Percentiles rank a stretch among this genome's conserved stretches.
Conservation (phyloP, 2,797 vertebrate genomes). For the Brachymystax lenok region DNA sequence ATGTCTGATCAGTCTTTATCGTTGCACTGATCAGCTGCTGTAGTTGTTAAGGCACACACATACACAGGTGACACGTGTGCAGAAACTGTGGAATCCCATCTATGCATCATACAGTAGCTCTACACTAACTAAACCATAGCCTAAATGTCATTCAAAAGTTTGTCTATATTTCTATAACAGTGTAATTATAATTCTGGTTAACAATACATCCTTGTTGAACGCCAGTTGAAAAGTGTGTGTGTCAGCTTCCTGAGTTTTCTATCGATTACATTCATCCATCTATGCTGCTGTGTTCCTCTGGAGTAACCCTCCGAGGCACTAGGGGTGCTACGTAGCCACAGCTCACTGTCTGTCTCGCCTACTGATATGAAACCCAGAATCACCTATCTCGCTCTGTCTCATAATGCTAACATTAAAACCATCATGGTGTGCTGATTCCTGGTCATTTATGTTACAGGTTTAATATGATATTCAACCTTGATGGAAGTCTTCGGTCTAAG, state of each 20-base stretch:
- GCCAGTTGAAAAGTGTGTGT: not conserved
- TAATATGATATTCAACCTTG: not conserved
- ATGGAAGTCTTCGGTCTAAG: not conserved
- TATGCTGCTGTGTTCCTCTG: slow-evolving; percentile 17
- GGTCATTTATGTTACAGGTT: not conserved
- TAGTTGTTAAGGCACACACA: slow-evolving; percentile 52
- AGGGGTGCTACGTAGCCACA: not conserved
- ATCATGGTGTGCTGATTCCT: not conserved
- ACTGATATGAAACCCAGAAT: not conserved
- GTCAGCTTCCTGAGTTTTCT: slow-evolving; percentile 53
- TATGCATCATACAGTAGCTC: not conserved
- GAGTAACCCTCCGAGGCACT: slow-evolving; percentile 7
- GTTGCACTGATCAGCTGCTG: slow-evolving; percentile 35
- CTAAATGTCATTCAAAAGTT: not conserved
- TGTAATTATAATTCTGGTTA: slow-evolving; percentile 9
- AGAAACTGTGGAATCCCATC: slow-evolving; percentile 18
- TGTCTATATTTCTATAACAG: not conserved
- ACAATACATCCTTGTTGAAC: slow-evolving; percentile 5
- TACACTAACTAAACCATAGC: not conserved
- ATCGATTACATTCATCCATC: slow-evolving; percentile 21
- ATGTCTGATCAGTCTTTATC: slow-evolving; percentile 26
- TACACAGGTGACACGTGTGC: slow-evolving; percentile 51
- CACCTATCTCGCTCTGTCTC: not conserved
- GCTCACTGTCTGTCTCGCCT: not conserved
- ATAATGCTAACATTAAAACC: not conserved